A percentile compares a stretch with the other conserved stretches of the same genome.
These are phyloP conservation scores for Eolophus roseicapilla DNA, from an alignment of 2,113 vertebrate genomes.

Conservation along the genomic window DNA sequence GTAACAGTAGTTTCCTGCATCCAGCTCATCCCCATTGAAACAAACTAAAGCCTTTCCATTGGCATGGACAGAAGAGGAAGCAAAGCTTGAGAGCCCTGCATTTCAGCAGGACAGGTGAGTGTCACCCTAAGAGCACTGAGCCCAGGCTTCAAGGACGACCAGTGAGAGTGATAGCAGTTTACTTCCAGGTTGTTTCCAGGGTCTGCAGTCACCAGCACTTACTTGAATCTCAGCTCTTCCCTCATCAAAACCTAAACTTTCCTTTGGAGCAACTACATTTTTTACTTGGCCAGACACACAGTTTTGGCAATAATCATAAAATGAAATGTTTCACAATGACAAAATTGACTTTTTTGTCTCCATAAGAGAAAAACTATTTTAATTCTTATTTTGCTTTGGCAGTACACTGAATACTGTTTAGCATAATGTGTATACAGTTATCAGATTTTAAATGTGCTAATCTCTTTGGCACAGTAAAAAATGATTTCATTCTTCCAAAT, in stretches of 20 bases:
- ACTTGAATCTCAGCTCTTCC: background rate
- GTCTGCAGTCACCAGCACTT: background rate
- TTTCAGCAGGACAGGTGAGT: background rate
- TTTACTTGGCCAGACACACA: background rate
- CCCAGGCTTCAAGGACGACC: background rate
- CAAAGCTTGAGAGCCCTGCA: background rate
- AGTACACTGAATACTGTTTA: background rate
- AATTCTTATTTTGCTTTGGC: background rate
- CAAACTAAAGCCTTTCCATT: background rate
- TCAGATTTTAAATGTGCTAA: background rate
- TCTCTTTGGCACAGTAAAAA: background rate
- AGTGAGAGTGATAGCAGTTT: background rate
- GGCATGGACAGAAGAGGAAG: background rate
- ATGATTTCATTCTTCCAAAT: background rate
- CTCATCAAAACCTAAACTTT: background rate
- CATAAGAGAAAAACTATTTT: background rate
- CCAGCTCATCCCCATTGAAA: background rate
- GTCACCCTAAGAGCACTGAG: rapidly evolving
- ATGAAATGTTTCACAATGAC: background rate
- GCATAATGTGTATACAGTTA: background rate
- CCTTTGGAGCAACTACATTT: background rate
- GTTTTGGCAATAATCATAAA: background rate
- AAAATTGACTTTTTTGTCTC: background rate
- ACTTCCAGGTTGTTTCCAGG: background rate
- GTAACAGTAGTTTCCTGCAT: background rate